Conservation (phyloP, 35 echinoderm and acorn worm genomes). For the Diadema setosum region DNA sequence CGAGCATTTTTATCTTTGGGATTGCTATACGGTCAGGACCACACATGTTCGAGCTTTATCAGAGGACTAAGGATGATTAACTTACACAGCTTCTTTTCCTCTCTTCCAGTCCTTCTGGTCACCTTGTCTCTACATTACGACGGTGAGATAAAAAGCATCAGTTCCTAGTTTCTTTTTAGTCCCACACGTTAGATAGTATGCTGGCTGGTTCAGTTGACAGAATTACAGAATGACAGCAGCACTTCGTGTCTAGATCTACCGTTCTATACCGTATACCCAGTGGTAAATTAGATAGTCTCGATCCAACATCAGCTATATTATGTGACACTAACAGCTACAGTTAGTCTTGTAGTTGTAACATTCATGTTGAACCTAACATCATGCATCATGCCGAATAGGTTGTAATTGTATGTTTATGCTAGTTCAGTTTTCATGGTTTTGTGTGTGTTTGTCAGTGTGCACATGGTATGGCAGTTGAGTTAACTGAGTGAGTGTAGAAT, state of each 20-base stretch:
- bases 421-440: too few relatives aligned
- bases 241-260: not conserved
- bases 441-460: too few relatives aligned
- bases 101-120: conserved; percentile 61
- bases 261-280: too few relatives aligned
- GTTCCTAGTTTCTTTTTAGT: not conserved
- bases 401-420: too few relatives aligned
- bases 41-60: not conserved
- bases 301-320: not conserved
- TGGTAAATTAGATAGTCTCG: not conserved
- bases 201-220: not conserved
- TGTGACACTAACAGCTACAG: not conserved
- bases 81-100: conserved; percentile 67
- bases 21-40: not conserved
- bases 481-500: too few relatives aligned
- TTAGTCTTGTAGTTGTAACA: not conserved
- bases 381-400: too few relatives aligned
- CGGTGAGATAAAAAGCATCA: not conserved
- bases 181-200: not conserved
- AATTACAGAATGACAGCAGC: not conserved
- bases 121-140: conserved; percentile 77
- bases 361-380: not conserved
- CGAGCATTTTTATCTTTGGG: too few relatives aligned
- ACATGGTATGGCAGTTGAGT: too few relatives aligned
- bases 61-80: conserved; percentile 64